Percentiles rank a stretch among this genome's conserved stretches.
Conservation (phyloP, 1,140 invertebrate species). For the Pachyrhynchus sulphureomaculatus region DNA sequence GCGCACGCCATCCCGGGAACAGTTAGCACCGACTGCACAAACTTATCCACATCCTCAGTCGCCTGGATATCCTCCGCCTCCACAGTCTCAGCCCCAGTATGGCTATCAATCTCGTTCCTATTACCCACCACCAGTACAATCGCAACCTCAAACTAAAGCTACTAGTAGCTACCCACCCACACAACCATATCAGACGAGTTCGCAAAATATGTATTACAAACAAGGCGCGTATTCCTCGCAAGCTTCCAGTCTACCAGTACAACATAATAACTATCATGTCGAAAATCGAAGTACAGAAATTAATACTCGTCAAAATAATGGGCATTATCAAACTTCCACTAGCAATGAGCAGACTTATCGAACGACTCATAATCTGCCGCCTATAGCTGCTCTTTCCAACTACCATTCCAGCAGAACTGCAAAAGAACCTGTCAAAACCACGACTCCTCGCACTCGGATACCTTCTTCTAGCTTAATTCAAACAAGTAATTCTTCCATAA, state of each 20-base stretch:
- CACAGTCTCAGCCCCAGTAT: conserved; percentile 37
- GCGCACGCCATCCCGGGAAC: conserved; percentile 31
- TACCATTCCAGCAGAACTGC: conserved; percentile 52
- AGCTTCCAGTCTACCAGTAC: background rate
- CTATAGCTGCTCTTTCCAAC: conserved; percentile 54
- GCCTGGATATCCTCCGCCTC: conserved; percentile 4
- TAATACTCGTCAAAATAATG: background rate
- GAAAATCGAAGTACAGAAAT: conserved; percentile 1
- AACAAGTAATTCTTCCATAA: background rate
- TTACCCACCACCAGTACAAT: conserved; percentile 39
- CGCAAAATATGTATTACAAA: conserved; percentile 23
- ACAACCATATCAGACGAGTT: background rate
- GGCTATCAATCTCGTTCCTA: conserved; percentile 32
- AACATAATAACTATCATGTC: background rate
- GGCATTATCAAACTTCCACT: conserved; percentile 2
- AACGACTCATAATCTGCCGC: conserved; percentile 57
- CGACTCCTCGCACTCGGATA: conserved; percentile 21
- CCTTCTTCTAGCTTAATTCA: conserved; percentile 17
- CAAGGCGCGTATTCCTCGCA: conserved; percentile 14
- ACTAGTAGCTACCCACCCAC: conserved; percentile 7
- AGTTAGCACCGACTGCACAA: conserved; percentile 24
- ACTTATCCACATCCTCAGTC: conserved; percentile 45
- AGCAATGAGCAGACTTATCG: conserved; percentile 18
- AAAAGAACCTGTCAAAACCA: conserved; percentile 44
- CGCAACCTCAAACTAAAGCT: conserved; percentile 14